Evolutionary conservation across 1,140 invertebrate genomes (phyloP), one percentile per base, ranked within the genome.

Genomic region (Mya arenaria): DNA sequence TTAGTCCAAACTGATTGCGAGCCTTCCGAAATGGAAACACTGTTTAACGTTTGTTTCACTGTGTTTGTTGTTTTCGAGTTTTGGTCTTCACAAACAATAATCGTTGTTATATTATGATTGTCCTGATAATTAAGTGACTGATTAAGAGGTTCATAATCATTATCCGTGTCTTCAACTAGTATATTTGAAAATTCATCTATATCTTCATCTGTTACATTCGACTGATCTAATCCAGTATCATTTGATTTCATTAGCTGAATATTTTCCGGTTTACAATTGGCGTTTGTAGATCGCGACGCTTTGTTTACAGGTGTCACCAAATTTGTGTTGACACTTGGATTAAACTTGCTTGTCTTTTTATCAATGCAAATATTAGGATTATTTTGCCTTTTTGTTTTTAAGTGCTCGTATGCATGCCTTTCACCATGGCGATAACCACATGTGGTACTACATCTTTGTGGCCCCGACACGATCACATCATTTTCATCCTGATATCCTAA

Each of bases 381-480:
- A 52, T 52, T 52, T 52, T 52, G 17, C 48, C 8, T 52, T 52
- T 52, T 52, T 52, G 19, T 23, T 17, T 52, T 52, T 52, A 52
- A 52, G 48, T 52, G 48, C 1, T 52, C 8, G 2, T 52, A n/a
- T 52, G 19, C 48, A 23, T 52, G 25, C 48, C 25, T 32, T n/a
- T 63, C 60, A 48, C 63, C 62, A 13, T 36, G 19, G 10, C 28
- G 36, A 48, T 17, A 30, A 19, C 58, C 73, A 63, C 73, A 75
- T 28, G 73, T 34, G 15, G 73, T 62, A 44, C 62, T 56, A 48
- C 73, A 44, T 17, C 66, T 34, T 30, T 28, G 25, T 19, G n/a
- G 30, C n/a, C 36, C 15, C 34, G 4, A 2, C 23, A 25, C 28
- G 17, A 52, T 15, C n/a, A n/a, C n/a, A 41, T 28, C 25, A 2